A percentile compares a stretch with the other conserved stretches of the same genome.
Evolutionary conservation across 2,113 vertebrate genomes (phyloP).

Genomic region (Muscicapa adusta): DNA sequence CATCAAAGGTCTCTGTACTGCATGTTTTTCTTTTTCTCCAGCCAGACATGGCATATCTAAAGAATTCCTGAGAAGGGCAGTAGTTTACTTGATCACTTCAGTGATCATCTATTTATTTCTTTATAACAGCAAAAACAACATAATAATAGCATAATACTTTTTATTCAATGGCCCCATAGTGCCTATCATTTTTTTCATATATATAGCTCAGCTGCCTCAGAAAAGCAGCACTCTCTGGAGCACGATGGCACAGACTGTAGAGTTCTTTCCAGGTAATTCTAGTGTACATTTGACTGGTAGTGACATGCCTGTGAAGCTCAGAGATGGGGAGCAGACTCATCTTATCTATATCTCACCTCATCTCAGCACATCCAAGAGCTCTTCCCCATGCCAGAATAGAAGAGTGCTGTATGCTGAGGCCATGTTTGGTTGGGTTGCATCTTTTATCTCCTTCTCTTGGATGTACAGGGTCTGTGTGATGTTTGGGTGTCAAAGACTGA

Average conservation of each 20-base stretch:
- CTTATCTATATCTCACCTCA: neutral
- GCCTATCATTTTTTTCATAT: neutral
- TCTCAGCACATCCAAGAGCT: neutral
- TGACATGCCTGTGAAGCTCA: neutral
- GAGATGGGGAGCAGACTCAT: neutral
- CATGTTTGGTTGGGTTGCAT: neutral
- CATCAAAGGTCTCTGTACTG: neutral
- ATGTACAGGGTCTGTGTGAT: neutral
- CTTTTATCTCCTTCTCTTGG: neutral
- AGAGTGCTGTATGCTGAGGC: neutral
- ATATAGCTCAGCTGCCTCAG: neutral
- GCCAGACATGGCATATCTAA: neutral
- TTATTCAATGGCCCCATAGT: neutral
- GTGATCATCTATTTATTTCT: conserved; percentile 1
- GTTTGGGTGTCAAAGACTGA: neutral
- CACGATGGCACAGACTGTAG: neutral
- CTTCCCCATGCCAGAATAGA: neutral
- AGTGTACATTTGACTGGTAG: neutral
- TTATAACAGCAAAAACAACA: neutral
- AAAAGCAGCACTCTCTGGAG: neutral
- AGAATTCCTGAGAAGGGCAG: neutral
- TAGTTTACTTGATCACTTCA: conserved; percentile 1
- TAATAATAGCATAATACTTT: neutral
- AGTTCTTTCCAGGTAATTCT: neutral
- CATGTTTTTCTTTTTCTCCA: neutral